Conservation (phyloP, 2,113 vertebrate species). For the Pterocles burchelli region DNA sequence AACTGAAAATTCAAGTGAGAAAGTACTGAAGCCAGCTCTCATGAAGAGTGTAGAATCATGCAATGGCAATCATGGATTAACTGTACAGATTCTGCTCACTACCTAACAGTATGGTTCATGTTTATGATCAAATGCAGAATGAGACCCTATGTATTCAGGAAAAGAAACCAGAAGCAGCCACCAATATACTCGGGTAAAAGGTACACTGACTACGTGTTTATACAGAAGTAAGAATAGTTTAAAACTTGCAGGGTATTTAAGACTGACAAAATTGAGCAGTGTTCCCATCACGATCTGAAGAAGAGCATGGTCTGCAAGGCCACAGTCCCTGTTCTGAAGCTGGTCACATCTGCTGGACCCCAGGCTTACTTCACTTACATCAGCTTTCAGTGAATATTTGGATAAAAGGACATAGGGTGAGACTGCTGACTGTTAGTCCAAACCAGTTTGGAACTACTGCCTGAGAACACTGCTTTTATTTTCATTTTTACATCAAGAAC, state of each 20-base stretch:
- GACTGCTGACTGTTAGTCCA: background rate
- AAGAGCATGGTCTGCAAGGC: background rate
- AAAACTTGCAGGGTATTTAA: background rate
- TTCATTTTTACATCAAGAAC: background rate
- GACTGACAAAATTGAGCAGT: background rate
- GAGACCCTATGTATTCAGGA: background rate
- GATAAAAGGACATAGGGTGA: accelerated
- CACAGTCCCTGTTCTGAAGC: background rate
- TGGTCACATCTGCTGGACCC: background rate
- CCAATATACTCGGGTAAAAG: background rate
- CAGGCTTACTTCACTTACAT: background rate
- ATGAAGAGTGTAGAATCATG: background rate
- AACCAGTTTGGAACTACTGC: background rate
- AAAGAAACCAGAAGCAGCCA: background rate
- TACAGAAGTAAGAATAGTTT: background rate
- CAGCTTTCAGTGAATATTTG: background rate
- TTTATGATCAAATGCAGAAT: background rate
- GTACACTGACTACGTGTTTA: accelerated
- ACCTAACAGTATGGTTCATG: background rate
- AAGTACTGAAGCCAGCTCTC: background rate
- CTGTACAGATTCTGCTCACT: background rate
- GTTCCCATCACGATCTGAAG: background rate
- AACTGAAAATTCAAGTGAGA: background rate
- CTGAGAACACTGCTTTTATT: background rate
- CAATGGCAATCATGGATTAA: background rate